Base-by-base conservation (phyloP, 2,797 vertebrate genomes). In the Meda fulgida region DNA sequence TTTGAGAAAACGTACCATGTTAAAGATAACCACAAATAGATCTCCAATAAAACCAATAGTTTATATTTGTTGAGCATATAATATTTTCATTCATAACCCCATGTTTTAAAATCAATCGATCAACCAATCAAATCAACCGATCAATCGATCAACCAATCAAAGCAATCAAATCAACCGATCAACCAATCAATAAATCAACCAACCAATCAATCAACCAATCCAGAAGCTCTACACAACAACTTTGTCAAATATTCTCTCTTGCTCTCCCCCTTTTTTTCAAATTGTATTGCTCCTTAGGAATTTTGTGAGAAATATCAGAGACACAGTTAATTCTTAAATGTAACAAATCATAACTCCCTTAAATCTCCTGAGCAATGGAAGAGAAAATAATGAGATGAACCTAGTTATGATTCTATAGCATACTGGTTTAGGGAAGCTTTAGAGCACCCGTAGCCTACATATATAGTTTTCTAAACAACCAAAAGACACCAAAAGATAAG, bases 121-220 rank as follows among this genome's bases (percentile, higher is more conserved):
- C n/a, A n/a, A n/a, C n/a, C n/a, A 16, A n/a, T 11, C 4, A 9
- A 58, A 31, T 10, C 53, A 10, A 58, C 3, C 3, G 5, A 26
- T 1, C 55, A n/a, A 11, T 2, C 53, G 10, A n/a, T 0, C 18
- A n/a, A 26, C 2, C 55, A 11, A 5, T 0, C 55, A 5, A 11
- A 11, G 0, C 53, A n/a, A 23, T 1, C 53, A n/a, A 10, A 13
- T 2, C 55, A 5, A n/a, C 1, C 21, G 1, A 5, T 1, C 51
- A 58, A n/a, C 0, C 11, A 14, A 46, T 0, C 43, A 4, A 46
- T 1, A 13, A 14, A 14, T 4, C 13, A 16, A 46, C 0, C 13
- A 4, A 14, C 1, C 43, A 46, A 46, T 0, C 13, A 14, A 46
- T 4, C 13, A 13, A 46, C 3, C 11, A 13, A 43, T 7, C 40